These are phyloP conservation scores for Pedicia rivosa DNA, from an alignment of 2,888 invertebrate genomes.

Conservation along the genomic window DNA sequence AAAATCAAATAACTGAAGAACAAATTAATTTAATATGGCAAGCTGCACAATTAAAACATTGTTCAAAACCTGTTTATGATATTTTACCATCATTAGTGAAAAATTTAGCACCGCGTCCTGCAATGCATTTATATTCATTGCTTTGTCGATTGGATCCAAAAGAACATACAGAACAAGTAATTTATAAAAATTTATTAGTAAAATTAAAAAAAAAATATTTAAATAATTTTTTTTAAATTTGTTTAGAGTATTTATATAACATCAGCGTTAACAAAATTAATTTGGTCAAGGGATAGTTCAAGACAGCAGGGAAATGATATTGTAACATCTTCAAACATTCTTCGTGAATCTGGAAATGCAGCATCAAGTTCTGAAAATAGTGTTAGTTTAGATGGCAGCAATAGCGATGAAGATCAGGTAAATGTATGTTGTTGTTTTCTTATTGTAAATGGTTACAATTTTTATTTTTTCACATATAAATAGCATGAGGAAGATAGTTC, in stretches of 20 bases:
- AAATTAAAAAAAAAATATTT: neutral
- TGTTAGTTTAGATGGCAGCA: constrained; percentile 64
- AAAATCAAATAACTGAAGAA: constrained; percentile 75
- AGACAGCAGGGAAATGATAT: constrained; percentile 28
- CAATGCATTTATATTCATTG: constrained; percentile 72
- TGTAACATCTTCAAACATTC: constrained; percentile 23
- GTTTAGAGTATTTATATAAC: constrained; percentile 72
- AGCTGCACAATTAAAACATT: constrained; percentile 88
- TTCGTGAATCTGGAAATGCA: constrained; percentile 33
- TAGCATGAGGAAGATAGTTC: constrained; percentile 38
- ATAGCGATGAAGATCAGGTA: constrained; percentile 57
- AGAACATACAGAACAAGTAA: constrained; percentile 80
- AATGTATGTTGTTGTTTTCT: constrained; percentile 11
- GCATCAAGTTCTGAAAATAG: constrained; percentile 61
- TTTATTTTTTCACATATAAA: neutral
- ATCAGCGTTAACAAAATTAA: constrained; percentile 75
- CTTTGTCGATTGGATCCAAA: constrained; percentile 78
- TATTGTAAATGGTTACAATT: constrained; percentile 15
- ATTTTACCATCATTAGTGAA: constrained; percentile 78
- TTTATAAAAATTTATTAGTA: constrained; percentile 4
- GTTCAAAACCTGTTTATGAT: constrained; percentile 86
- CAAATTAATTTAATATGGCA: constrained; percentile 91
- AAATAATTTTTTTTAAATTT: constrained; percentile 10
- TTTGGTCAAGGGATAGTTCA: constrained; percentile 63
- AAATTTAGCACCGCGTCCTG: constrained; percentile 74